Evolutionary conservation across 2,797 vertebrate species (phyloP), one percentile per base, ranked within the genome.

Genomic region (Channallabes apus): DNA sequence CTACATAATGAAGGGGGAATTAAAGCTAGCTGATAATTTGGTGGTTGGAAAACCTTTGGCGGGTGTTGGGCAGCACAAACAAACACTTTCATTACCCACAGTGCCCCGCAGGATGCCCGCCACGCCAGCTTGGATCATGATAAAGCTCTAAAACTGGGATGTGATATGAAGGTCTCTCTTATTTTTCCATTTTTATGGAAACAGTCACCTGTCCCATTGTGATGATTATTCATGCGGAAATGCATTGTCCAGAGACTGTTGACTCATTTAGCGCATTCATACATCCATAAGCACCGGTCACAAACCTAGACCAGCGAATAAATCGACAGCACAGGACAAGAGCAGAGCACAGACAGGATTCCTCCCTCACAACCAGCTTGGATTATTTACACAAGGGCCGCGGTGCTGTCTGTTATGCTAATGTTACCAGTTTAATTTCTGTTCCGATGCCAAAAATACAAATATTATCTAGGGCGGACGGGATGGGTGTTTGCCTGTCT

Each of bases 381-480:
- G 86, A 88, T 89, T 90, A 80, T 88, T 90, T 84, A 86, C 35
- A 35, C 35, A 29, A 59, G 67, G 38, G 35, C 71, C 61, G 67
- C 46, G 54, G 76, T 27, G 67, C 87, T 86, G 64, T 88, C 86
- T 89, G 82, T 84, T 87, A 89, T 90, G 88, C 83, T 89, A 90
- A 90, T 91, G 54, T 80, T 73, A 76, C 82, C 82, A 84, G 87
- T 91, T 89, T 87, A 67, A 90, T 90, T 90, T 87, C 71, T 82
- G 80, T 84, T 89, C 83, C 17, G 77, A 59, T 79, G 77, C 81
- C 80, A 84, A 88, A 87, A 86, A 83, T 73, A 84, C 82, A 85
- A 87, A 82, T 86, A 87, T 88, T 84, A 88, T 69, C 86, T 82
- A 6, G 78, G 68, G 58, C 38, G 58, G 68, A 64, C 76, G 85